Conservation (phyloP, 2,113 vertebrate genomes). For the Chaetorhynchus papuensis region DNA sequence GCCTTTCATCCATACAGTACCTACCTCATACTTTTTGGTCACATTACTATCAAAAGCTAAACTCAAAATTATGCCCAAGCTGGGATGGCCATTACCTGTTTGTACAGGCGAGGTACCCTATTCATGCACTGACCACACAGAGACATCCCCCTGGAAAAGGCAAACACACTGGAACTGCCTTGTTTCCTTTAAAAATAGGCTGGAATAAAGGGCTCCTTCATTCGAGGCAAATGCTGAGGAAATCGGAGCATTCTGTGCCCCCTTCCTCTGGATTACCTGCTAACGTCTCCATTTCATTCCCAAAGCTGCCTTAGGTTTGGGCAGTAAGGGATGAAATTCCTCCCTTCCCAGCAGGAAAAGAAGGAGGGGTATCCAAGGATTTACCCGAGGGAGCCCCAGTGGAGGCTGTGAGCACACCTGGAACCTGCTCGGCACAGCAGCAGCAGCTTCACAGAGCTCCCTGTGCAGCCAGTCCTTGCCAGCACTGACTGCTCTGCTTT, state of each 20-base stretch:
- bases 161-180: neutral
- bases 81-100: neutral
- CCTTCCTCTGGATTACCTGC: neutral
- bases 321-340: neutral
- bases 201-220: slow-evolving; percentile 48
- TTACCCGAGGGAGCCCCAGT: neutral
- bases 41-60: slow-evolving; percentile 6
- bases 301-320: neutral
- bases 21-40: slow-evolving; percentile 2
- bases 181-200: slow-evolving; percentile 48
- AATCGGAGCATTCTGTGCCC: neutral
- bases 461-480: neutral
- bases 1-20: neutral
- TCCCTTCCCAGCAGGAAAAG: neutral
- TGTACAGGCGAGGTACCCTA: neutral
- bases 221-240: neutral
- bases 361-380: neutral
- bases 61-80: neutral
- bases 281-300: slow-evolving; percentile 27
- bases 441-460: rapidly evolving
- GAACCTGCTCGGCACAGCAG: neutral
- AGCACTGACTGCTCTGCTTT: neutral
- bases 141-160: slow-evolving; percentile 5
- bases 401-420: neutral
- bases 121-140: slow-evolving; percentile 19